Base-by-base conservation (phyloP, 2,888 invertebrate genomes). In the Cremastinae sp. region DNA sequence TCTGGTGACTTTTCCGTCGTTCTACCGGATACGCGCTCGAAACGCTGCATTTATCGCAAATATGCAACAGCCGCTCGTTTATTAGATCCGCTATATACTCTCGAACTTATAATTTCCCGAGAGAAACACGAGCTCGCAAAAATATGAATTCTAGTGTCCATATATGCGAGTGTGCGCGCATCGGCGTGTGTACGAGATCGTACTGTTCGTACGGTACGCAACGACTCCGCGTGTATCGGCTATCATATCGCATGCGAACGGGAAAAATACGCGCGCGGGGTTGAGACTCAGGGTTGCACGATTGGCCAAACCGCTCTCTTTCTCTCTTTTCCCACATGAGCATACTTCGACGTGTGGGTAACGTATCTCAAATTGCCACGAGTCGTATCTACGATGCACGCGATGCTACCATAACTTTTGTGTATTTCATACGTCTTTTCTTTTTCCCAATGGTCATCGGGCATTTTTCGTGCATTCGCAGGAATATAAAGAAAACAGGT, bases 51-150 rank as follows among this genome's bases (percentile, higher is more conserved):
- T 83, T 82, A 88, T 89, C 84, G 84, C 79, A 83, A 83, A 80
- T 28, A 28, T 79, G 78, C 76, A 78, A 79, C 79, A 78, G 74
- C 78, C 80, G 82, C 79, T 69, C 82, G 81, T 87, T 87, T 86
- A 86, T 87, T 87, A 88, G 88, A 88, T 88, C 83, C 88, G 86
- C 88, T 83, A 85, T n/a, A n/a, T 81, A 83, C 77, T 69, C 75
- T 70, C 76, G 72, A 62, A 70, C 77, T 81, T 71, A 76, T 79
- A 77, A 80, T 80, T 79, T 80, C 71, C 16, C 65, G 51, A 56
- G 59, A 37, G 64, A n/a, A 56, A 56, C 49, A 39, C 43, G 58
- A 47, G 66, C 47, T 20, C 16, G 39, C 39, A 9, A 22, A 18
- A 3, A 22, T 37, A 62, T 35, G 35, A 10, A 58, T 37, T 47